Conservation (phyloP, 2,797 vertebrate species). For the Pempheris klunzingeri region DNA sequence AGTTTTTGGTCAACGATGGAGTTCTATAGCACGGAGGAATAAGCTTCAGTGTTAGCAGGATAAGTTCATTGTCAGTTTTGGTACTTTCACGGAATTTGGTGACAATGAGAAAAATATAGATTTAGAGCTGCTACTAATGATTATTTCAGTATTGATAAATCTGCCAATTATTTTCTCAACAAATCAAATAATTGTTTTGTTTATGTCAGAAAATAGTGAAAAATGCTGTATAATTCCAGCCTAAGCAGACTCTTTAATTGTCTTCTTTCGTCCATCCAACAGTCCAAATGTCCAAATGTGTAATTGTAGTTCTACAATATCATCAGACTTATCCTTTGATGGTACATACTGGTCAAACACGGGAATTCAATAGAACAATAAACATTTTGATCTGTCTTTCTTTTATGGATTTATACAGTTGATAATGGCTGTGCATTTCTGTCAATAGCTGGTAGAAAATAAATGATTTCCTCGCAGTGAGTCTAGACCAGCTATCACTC, state of each 20-base stretch:
- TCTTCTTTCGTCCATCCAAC: neutral
- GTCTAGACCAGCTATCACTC: neutral
- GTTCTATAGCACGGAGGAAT: neutral
- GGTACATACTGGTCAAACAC: neutral
- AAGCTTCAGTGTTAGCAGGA: neutral
- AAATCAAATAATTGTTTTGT: neutral
- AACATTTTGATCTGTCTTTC: neutral
- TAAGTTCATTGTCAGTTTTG: neutral
- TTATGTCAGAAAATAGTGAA: neutral
- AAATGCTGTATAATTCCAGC: neutral
- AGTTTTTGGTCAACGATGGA: neutral
- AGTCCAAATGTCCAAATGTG: neutral
- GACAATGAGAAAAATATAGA: neutral
- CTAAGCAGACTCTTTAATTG: rapidly evolving
- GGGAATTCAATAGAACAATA: neutral
- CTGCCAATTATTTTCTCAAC: neutral
- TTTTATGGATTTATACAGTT: neutral
- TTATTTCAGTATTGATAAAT: neutral
- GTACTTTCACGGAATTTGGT: neutral
- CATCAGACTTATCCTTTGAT: neutral
- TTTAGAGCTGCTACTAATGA: neutral
- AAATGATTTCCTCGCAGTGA: no score
- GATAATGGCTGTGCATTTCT: neutral
- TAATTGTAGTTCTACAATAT: neutral
- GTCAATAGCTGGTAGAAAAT: neutral